Evolutionary conservation across 2,113 vertebrate species (phyloP).

Genomic region (Dunckerocampus dactyliophorus): DNA sequence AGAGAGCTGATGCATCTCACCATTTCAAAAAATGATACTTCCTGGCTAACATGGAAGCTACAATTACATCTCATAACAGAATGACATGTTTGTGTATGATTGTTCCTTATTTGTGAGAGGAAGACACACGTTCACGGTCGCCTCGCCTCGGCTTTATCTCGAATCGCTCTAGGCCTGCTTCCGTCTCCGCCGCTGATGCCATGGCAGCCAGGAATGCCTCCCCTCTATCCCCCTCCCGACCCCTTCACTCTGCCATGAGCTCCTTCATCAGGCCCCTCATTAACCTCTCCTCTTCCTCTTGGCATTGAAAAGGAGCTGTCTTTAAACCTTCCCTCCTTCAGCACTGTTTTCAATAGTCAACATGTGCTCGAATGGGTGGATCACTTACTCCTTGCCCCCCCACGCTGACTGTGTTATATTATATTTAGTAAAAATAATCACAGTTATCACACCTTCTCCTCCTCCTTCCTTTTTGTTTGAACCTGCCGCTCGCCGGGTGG

Average conservation of each 20-base stretch:
- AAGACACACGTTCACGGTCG: conserved; percentile 43
- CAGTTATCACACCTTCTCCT: conserved; percentile 66
- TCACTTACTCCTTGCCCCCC: conserved; percentile 42
- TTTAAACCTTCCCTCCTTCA: conserved; percentile 66
- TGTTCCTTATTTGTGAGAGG: conserved; percentile 59
- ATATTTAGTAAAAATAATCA: conserved; percentile 79
- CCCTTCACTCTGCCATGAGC: conserved; percentile 60
- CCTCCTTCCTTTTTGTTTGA: conserved; percentile 61
- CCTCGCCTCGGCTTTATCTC: conserved; percentile 53
- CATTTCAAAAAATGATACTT: conserved; percentile 50
- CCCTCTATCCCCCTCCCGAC: conserved; percentile 31
- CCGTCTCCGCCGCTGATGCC: conserved; percentile 46
- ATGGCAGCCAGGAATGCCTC: conserved; percentile 45
- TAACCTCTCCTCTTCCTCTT: conserved; percentile 63
- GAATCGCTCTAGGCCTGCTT: conserved; percentile 41
- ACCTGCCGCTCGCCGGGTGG: conserved; percentile 51
- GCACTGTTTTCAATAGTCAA: conserved; percentile 58
- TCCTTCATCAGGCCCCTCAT: conserved; percentile 70
- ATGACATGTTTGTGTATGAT: conserved; percentile 61
- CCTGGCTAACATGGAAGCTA: conserved; percentile 40
- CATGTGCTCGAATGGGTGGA: conserved; percentile 69
- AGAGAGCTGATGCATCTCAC: conserved; percentile 50
- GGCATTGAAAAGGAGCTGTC: conserved; percentile 71
- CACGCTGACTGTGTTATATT: conserved; percentile 70
- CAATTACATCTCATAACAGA: conserved; percentile 59